These are phyloP conservation scores for Aphidoletes aphidimyza DNA, from an alignment of 2,888 invertebrate species.

Conservation along the genomic window DNA sequence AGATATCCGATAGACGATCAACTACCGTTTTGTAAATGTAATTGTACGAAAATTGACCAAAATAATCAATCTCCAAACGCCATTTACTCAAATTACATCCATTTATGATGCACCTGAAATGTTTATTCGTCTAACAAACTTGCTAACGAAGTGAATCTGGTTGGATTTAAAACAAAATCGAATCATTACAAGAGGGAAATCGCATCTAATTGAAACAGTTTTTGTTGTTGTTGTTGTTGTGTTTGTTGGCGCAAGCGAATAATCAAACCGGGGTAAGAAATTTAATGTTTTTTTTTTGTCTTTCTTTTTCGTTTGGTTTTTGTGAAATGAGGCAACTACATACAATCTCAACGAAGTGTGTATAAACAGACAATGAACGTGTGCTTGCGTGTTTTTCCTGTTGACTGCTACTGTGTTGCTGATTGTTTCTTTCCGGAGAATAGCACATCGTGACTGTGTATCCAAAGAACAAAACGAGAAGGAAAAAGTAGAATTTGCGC, in stretches of 20 bases:
- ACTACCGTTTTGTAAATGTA: no score
- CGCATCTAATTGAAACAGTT: conserved; percentile 16
- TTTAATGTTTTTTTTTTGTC: no score
- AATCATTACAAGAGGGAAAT: conserved; percentile 47
- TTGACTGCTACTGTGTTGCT: background rate
- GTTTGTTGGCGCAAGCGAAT: conserved; percentile 14
- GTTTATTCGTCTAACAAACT: no score
- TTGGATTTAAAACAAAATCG: conserved; percentile 2
- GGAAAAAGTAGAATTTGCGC: conserved; percentile 23
- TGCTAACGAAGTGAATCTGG: background rate
- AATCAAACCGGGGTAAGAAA: background rate
- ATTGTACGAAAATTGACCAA: no score
- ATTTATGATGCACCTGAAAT: no score
- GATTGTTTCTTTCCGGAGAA: conserved; percentile 15
- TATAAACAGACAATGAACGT: background rate
- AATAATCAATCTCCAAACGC: no score
- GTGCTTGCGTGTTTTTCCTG: background rate
- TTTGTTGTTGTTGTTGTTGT: background rate
- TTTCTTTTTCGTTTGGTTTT: no score
- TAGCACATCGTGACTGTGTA: background rate
- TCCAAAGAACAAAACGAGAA: background rate
- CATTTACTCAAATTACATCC: no score
- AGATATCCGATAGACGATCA: no score
- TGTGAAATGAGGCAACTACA: background rate
- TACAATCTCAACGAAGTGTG: background rate